phyloP scores from a whole-genome alignment of 2,113 vertebrate species.

The Tinamus guttatus region DNA sequence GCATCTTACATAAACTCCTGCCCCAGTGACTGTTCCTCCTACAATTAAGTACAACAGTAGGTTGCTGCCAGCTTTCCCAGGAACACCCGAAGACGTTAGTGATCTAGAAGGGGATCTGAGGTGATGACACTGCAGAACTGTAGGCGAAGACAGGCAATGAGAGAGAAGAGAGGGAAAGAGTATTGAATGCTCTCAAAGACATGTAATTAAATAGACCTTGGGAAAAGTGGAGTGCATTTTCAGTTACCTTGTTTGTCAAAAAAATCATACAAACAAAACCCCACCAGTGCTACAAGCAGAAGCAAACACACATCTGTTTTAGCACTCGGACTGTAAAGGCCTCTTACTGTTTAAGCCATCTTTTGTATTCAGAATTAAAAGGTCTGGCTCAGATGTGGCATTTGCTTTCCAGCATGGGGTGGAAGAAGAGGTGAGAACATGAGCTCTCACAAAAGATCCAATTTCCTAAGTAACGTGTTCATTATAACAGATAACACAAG shows the following conservation, averaged over 20 bases:
- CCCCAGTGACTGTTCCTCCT: slow-evolving; percentile 81
- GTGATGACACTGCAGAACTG: slow-evolving; percentile 78
- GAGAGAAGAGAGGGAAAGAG: slow-evolving; percentile 68
- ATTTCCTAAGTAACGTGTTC: not conserved
- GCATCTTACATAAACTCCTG: slow-evolving; percentile 83
- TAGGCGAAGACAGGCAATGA: slow-evolving; percentile 67
- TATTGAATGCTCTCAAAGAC: slow-evolving; percentile 53
- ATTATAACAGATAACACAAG: not conserved
- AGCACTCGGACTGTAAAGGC: not conserved
- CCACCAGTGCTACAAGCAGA: not conserved
- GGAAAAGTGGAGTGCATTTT: slow-evolving; percentile 26
- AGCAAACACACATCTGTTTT: not conserved
- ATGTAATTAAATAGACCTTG: slow-evolving; percentile 29
- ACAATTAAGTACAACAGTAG: slow-evolving; percentile 84
- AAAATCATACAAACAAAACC: not conserved
- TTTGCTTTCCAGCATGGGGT: not conserved
- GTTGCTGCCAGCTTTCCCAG: slow-evolving; percentile 82
- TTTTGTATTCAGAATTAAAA: not conserved
- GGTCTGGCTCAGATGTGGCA: not conserved
- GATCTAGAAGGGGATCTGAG: slow-evolving; percentile 80
- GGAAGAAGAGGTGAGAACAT: too few relatives aligned
- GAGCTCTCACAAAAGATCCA: not conserved
- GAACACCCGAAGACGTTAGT: slow-evolving; percentile 81
- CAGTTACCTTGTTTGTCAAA: slow-evolving; percentile 49
- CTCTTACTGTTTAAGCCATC: not conserved